phyloP scores from a whole-genome alignment of 2,113 vertebrate species.

The Heterotis niloticus region DNA sequence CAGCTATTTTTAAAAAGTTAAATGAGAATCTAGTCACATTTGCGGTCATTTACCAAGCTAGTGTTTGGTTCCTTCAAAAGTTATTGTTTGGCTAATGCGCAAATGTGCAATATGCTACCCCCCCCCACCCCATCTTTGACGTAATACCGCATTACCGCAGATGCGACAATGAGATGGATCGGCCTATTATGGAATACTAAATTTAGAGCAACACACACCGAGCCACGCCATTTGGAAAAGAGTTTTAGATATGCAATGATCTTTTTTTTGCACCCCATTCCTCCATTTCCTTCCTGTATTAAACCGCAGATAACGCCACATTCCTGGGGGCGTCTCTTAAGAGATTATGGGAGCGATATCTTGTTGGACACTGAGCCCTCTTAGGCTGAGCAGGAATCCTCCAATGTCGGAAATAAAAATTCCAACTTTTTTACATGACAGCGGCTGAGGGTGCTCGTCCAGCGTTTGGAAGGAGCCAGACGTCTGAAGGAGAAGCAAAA shows the following conservation, averaged over 20 bases:
- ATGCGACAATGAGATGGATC: neutral
- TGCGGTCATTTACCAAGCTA: neutral
- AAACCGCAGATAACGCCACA: conserved; percentile 33
- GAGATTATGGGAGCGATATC: conserved; percentile 32
- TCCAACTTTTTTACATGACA: neutral
- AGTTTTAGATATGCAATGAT: conserved; percentile 15
- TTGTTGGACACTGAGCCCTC: conserved; percentile 19
- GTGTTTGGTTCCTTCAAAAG: neutral
- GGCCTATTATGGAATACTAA: neutral
- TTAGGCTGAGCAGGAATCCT: conserved; percentile 11
- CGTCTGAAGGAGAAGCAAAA: too few relatives aligned
- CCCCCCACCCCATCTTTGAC: neutral
- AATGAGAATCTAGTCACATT: too few relatives aligned
- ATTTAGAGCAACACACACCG: conserved; percentile 1
- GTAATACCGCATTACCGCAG: neutral
- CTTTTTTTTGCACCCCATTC: conserved; percentile 19
- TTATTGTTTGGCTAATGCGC: neutral
- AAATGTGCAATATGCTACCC: neutral
- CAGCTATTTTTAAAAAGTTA: too few relatives aligned
- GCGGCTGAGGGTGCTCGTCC: neutral
- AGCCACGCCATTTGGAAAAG: neutral
- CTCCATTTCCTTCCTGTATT: conserved; percentile 21
- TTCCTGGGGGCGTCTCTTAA: conserved; percentile 21
- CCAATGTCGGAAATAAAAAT: neutral
- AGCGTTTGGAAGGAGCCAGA: neutral